Evolutionary conservation across 1,140 invertebrate species (phyloP), one percentile per base, ranked within the genome.

Genomic region (Batillaria attramentaria): DNA sequence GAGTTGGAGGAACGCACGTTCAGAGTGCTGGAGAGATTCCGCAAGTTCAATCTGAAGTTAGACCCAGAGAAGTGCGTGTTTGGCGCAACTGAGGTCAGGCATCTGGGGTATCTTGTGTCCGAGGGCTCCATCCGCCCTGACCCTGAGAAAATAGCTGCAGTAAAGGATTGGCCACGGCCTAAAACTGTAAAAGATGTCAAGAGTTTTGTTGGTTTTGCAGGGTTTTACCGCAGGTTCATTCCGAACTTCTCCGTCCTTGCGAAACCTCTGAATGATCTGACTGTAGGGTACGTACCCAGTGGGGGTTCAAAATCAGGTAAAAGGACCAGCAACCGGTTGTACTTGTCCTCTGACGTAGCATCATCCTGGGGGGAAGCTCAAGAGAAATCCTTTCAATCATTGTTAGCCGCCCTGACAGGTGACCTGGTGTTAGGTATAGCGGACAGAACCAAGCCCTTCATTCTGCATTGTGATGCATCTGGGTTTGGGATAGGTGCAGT

Each of bases 391-490:
- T 72, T 72, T 37, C 10, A 28, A 24, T 24, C 2, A 20, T 24
- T 72, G 6, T 42, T n/a, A 3, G 4, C 8, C 4, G 69, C 42
- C 13, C 28, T 72, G 3, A 72, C 69, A 10, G 43, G 18, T 43
- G 37, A 20, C 69, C 28, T 28, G 16, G 46, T 72, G 3, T 41
- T 72, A n/a, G 69, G 69, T 43, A 33, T 66, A 8, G 65, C 65
- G 16, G 65, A 66, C 65, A 18, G 33, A 8, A 5, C 28, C 8
- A 72, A 72, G 42, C 69, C 69, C 13, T 72, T 72, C 39, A 16
- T 3, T 8, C 69, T 72, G 3, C 69, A 72, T 31, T 72, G 69
- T 72, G 69, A 72, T 46, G 69, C 69, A 5, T 37, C 33, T 37
- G 65, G 65, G 6, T 13, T 24, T 16, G 65, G 65, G 31, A n/a